Base-by-base conservation (phyloP, 1,140 invertebrate species). In the Marisa cornuarietis region DNA sequence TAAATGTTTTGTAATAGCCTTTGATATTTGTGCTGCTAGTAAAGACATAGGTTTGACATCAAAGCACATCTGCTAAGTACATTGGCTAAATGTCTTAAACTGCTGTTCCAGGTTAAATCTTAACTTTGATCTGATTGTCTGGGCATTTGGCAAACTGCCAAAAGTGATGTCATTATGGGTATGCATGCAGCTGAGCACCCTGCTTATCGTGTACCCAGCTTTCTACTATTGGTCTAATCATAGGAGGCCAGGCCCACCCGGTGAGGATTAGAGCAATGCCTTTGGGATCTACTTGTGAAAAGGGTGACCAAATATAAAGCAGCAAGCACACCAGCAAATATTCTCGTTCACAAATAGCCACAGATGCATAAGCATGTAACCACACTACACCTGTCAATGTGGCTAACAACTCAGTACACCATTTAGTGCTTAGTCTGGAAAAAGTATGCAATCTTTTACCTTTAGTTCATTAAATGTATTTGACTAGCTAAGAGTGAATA, bases 131-230 rank as follows among this genome's bases (percentile, higher is more conserved):
- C 89, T 93, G 6, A 92, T 94, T 76, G 84, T 81, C 51, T 91
- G 84, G 85, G 91, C 91, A 14, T 94, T 95, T 85, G 92, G 90
- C 22, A 92, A 94, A 83, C 91, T 94, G 69, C 86, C 92, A 22
- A 88, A 87, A 51, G 93, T 92, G 9, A 82, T 94, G 62, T 83
- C 88, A 13, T 89, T 93, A 69, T 95, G 94, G 94, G 78, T 92
- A 6, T 76, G 88, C 20, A 93, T 94, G 92, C 90, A 92, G 71
- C 31, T 90, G 0, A 91, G 90, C 18, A 92, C 93, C 0, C 84
- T 90, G 6, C 77, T 93, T 61, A 31, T 89, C n/a, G 86, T 93
- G 24, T 94, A 93, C 86, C 86, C 90, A 26, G 85, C 81, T n/a
- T 94, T 94, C 84, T 90, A 90, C 63, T 87, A 91, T 73, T 95